Percentiles rank a stretch among this genome's conserved stretches.
Evolutionary conservation across 2,888 invertebrate species (phyloP).

Genomic region (Tetragonula carbonaria): DNA sequence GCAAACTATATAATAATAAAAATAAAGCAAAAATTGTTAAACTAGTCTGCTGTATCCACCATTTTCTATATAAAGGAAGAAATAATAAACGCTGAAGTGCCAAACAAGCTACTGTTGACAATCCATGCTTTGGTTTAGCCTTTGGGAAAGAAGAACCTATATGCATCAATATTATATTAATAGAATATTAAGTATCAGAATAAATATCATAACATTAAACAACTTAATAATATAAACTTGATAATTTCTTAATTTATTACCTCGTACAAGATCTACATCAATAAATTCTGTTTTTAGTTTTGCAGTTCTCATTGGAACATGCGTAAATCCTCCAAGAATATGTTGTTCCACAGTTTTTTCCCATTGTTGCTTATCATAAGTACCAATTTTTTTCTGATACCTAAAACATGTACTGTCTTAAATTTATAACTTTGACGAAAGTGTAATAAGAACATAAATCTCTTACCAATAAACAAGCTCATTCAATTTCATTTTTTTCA

Average conservation of each 20-base stretch:
- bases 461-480: conserved; percentile 73
- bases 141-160: conserved; percentile 97
- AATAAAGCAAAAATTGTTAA: conserved; percentile 90
- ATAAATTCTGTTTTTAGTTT: conserved; percentile 96
- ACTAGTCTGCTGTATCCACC: conserved; percentile 97
- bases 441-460: background rate
- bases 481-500: conserved; percentile 69
- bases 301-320: conserved; percentile 91
- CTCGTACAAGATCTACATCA: conserved; percentile 97
- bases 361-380: conserved; percentile 99
- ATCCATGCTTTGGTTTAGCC: conserved; percentile 96
- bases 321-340: conserved; percentile 93
- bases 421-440: background rate
- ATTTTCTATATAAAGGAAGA: conserved; percentile 92
- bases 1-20: conserved; percentile 91
- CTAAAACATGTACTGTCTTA: conserved; percentile 83
- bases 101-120: conserved; percentile 93
- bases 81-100: conserved; percentile 93
- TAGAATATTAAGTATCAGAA: conserved; percentile 9
- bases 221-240: background rate
- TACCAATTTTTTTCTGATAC: conserved; percentile 98
- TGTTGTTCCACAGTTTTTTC: conserved; percentile 97
- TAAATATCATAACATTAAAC: background rate
- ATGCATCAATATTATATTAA: conserved; percentile 49
- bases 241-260: conserved; percentile 84